Evolutionary conservation across 2,113 vertebrate genomes (phyloP).

Genomic region (Barnardius zonarius): DNA sequence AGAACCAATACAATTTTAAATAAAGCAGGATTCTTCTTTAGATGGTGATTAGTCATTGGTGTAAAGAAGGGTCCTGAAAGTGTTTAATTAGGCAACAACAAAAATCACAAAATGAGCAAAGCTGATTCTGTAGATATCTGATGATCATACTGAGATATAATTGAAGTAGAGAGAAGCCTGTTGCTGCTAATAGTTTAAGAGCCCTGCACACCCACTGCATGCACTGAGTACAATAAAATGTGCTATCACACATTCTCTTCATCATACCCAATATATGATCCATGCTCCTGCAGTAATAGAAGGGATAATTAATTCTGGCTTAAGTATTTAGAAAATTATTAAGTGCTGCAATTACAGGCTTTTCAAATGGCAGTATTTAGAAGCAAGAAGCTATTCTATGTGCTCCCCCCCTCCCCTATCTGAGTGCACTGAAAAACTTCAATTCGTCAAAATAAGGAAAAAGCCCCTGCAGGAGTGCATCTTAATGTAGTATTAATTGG

Average conservation of each 20-base stretch:
- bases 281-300: conserved; percentile 26
- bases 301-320: conserved; percentile 57
- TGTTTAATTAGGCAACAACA: not conserved
- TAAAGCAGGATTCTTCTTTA: not conserved
- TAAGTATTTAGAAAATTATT: conserved; percentile 54
- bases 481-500: conserved; percentile 49
- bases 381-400: not conserved
- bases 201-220: conserved; percentile 29
- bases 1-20: not conserved
- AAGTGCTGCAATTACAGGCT: conserved; percentile 55
- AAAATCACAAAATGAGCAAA: not conserved
- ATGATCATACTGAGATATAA: conserved; percentile 12
- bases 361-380: conserved; percentile 26
- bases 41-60: not conserved
- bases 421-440: not conserved
- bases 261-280: conserved; percentile 20
- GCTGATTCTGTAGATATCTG: not conserved
- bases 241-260: conserved; percentile 15
- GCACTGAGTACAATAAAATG: conserved; percentile 4
- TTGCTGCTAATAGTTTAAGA: conserved; percentile 48
- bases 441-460: not conserved
- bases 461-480: conserved; percentile 36
- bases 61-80: not conserved
- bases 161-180: conserved; percentile 9
- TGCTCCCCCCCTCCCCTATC: not conserved